Evolutionary conservation across 2,888 invertebrate species (phyloP).

Genomic region (Parascotia fuliginaria): DNA sequence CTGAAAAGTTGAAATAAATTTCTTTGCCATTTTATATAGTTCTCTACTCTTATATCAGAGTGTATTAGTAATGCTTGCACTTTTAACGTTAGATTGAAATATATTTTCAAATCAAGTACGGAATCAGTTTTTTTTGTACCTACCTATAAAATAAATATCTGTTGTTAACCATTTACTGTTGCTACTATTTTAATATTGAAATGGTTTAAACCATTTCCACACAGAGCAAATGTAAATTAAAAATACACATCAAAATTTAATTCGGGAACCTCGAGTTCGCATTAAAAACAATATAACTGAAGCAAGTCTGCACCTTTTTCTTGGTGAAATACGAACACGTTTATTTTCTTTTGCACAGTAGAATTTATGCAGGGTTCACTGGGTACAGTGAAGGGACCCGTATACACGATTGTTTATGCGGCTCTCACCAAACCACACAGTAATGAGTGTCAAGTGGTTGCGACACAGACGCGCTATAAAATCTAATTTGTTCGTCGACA

Average conservation of each 20-base stretch:
- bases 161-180: too few species aligned
- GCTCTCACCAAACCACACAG: slow-evolving; percentile 40
- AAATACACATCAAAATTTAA: slow-evolving; percentile 6
- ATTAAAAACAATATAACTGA: slow-evolving; percentile 23
- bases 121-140: too few species aligned
- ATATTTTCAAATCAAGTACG: too few species aligned
- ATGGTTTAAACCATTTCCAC: too few species aligned
- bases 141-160: too few species aligned
- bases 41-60: too few species aligned
- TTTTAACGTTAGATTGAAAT: too few species aligned
- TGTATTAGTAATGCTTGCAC: too few species aligned
- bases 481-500: slow-evolving; percentile 46
- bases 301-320: slow-evolving; percentile 22
- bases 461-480: slow-evolving; percentile 45
- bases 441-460: slow-evolving; percentile 52
- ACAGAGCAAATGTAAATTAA: background rate
- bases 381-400: slow-evolving; percentile 14
- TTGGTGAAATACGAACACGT: slow-evolving; percentile 17
- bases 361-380: slow-evolving; percentile 33
- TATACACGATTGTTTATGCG: slow-evolving; percentile 42
- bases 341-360: slow-evolving; percentile 27
- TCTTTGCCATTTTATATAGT: background rate
- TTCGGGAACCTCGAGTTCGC: slow-evolving; percentile 6
- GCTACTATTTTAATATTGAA: too few species aligned
- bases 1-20: background rate